Evolutionary conservation across 2,113 vertebrate species (phyloP), one percentile per base, ranked within the genome.

Genomic region (Cyprinodon tularosa): DNA sequence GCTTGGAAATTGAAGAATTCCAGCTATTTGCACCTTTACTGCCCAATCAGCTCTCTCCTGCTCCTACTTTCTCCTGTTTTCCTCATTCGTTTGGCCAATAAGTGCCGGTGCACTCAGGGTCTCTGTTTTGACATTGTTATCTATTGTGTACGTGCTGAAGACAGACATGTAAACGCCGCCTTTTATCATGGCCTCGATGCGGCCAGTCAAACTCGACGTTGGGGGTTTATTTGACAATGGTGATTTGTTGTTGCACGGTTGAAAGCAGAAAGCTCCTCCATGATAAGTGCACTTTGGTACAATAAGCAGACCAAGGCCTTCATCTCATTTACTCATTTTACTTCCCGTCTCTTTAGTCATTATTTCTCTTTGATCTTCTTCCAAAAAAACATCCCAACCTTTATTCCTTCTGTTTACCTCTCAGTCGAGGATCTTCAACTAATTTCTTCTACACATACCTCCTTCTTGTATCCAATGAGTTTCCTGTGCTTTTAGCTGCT

Each of bases 71-170:
- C 76, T 72, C 61, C 67, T 76, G 36, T 70, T 42, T 50, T 20
- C 60, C 57, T 85, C 85, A 80, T 73, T 59, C 87, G 82, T 93
- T 87, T 82, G 61, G 37, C 61, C n/a, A 59, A 78, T 88, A 90
- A 83, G 88, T 86, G 78, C 76, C 62, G 57, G 38, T 40, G 72
- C 39, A 44, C 77, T 71, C 72, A 7, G 59, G 29, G 39, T 37
- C 63, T 80, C n/a, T 90, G 84, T 89, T 88, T 87, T 83, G 84
- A 86, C 88, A 66, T 90, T 71, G 88, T 90, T 88, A 89, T 90
- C 86, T 37, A 63, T 80, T 90, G 90, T 86, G 82, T 89, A 86
- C 74, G 65, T 67, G 71, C 48, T 5, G 78, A 67, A 69, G 84
- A 78, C 71, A 57, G 0, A 80, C 42, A 85, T 3, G 66, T 89